phyloP scores from a whole-genome alignment of 2,113 vertebrate species.

The Podiceps cristatus region DNA sequence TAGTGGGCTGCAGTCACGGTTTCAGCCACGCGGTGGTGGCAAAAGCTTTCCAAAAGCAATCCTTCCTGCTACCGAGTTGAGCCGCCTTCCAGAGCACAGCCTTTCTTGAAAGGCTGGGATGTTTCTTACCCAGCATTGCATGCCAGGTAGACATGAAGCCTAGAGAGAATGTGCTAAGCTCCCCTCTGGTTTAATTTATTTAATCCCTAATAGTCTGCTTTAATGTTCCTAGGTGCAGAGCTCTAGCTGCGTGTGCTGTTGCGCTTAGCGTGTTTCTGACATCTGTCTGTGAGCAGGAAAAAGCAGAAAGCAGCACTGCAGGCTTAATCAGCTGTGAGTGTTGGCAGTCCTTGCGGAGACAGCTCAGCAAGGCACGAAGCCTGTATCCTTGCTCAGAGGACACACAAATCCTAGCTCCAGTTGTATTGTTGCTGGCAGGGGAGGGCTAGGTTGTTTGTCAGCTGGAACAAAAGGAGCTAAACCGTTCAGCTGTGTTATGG shows the following conservation, averaged over 20 bases:
- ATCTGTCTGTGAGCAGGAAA: slow-evolving; percentile 15
- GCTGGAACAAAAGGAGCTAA: slow-evolving; percentile 51
- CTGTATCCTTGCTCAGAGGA: slow-evolving; percentile 53
- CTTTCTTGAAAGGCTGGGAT: neutral
- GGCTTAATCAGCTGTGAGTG: slow-evolving; percentile 46
- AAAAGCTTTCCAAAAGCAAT: slow-evolving; percentile 19
- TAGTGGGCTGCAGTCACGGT: neutral
- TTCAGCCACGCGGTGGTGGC: slow-evolving; percentile 61
- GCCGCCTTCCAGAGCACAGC: neutral
- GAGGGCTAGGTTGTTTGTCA: slow-evolving; percentile 24
- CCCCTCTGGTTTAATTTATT: neutral
- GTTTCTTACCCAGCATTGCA: neutral
- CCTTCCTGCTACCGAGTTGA: neutral
- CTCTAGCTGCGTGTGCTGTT: neutral
- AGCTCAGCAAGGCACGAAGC: slow-evolving; percentile 49
- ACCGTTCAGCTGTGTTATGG: slow-evolving; percentile 40
- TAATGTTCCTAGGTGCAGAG: neutral
- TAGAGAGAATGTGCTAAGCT: neutral
- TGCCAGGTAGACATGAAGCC: neutral
- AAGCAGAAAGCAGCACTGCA: slow-evolving; percentile 48
- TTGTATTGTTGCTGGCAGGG: neutral
- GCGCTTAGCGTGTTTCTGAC: slow-evolving; percentile 1
- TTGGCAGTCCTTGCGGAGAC: slow-evolving; percentile 59
- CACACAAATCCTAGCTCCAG: slow-evolving; percentile 23
- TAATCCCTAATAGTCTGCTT: slow-evolving; percentile 27